Conservation (phyloP, 2,888 invertebrate genomes). For the Odontocerum albicorne region DNA sequence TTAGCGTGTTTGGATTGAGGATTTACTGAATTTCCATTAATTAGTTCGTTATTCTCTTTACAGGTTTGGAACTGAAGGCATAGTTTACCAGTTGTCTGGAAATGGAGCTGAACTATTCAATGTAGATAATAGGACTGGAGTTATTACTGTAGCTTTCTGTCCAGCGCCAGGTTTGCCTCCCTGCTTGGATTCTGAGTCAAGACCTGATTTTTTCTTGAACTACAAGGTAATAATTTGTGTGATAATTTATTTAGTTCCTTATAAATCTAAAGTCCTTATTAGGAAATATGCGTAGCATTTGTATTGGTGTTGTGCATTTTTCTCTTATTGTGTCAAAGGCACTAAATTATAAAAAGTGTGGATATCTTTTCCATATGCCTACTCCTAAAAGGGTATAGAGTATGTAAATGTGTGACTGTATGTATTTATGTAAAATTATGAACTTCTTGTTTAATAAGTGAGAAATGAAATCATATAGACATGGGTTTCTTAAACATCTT, state of each 20-base stretch:
- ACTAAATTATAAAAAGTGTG: neutral
- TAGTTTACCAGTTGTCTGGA: conserved; percentile 81
- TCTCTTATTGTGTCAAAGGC: no score
- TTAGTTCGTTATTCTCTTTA: conserved; percentile 5
- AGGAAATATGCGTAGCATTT: no score
- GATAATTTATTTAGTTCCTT: neutral
- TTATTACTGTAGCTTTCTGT: conserved; percentile 79
- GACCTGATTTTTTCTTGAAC: conserved; percentile 79
- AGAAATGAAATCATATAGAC: no score
- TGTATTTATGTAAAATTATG: no score
- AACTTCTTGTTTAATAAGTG: no score
- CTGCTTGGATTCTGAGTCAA: conserved; percentile 84
- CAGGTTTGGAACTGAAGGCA: conserved; percentile 78
- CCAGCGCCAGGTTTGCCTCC: conserved; percentile 64
- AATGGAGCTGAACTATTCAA: conserved; percentile 80
- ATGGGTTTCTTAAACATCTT: no score
- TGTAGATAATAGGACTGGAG: conserved; percentile 79
- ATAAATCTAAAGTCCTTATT: no score
- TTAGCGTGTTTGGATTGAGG: no score
- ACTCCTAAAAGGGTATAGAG: no score
- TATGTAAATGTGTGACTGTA: no score
- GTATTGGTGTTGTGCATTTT: no score
- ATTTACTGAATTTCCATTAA: no score
- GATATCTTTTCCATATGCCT: neutral
- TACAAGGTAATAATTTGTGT: conserved; percentile 65